These are phyloP conservation scores for Cranoglanis bouderius DNA, from an alignment of 2,113 vertebrate species.

Conservation along the genomic window DNA sequence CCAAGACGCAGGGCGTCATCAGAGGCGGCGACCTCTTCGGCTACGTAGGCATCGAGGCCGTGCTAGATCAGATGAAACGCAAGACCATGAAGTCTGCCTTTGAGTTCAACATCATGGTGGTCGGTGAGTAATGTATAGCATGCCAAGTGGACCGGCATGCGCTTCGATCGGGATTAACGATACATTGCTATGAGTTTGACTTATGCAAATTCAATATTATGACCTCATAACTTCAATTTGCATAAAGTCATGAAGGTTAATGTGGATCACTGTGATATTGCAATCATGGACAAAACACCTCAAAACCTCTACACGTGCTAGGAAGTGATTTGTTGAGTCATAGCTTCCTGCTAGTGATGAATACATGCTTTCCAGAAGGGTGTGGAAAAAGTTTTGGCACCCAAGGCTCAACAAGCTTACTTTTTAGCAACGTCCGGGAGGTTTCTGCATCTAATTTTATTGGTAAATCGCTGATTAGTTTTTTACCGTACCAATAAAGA, in stretches of 20 bases:
- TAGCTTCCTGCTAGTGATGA: neutral
- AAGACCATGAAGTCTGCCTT: conserved; percentile 95
- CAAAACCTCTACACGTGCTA: neutral
- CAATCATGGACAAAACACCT: neutral
- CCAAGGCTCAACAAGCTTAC: neutral
- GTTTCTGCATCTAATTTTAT: neutral
- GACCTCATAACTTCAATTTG: neutral
- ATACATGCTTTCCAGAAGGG: neutral
- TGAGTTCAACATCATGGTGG: conserved; percentile 98
- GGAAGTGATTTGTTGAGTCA: neutral
- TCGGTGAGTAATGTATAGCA: conserved; percentile 76
- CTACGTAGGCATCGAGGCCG: conserved; percentile 90
- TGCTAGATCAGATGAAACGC: conserved; percentile 91
- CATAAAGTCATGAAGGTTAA: neutral
- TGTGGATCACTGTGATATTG: neutral
- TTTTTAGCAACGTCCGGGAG: neutral
- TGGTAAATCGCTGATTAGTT: neutral
- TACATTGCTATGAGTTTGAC: neutral
- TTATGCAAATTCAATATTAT: neutral
- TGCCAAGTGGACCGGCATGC: neutral
- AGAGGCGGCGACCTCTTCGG: conserved; percentile 76
- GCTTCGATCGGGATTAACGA: neutral
- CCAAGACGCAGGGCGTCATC: conserved; percentile 60
- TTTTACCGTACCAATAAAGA: neutral
- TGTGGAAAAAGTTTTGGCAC: neutral